phyloP scores from a whole-genome alignment of 1,140 invertebrate species.

The Trichonephila inaurata region DNA sequence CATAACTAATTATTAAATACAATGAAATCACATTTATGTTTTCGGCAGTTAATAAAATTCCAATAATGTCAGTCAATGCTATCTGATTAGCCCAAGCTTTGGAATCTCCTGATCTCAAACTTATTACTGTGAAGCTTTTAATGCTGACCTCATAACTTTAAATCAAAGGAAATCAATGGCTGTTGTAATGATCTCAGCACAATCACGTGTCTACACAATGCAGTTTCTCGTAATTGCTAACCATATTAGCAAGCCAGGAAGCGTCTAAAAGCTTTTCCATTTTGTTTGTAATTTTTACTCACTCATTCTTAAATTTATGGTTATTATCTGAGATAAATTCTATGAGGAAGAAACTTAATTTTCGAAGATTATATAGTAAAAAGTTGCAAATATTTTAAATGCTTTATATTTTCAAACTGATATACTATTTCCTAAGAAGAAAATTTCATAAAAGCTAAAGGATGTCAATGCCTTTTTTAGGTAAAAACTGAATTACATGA shows the following conservation, averaged over 20 bases:
- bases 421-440: too few relatives aligned
- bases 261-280: slow-evolving; percentile 29
- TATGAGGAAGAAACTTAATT: neutral
- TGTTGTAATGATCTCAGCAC: slow-evolving; percentile 27
- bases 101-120: neutral
- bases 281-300: neutral
- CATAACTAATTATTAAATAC: too few relatives aligned
- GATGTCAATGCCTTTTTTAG: too few relatives aligned
- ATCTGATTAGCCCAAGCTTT: neutral
- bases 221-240: slow-evolving; percentile 54
- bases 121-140: neutral
- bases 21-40: neutral
- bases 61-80: neutral
- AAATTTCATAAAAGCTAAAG: too few relatives aligned
- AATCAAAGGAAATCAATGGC: slow-evolving; percentile 41
- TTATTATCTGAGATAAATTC: neutral
- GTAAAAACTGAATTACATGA: too few relatives aligned
- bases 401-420: too few relatives aligned
- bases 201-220: slow-evolving; percentile 31
- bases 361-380: neutral
- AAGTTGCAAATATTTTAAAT: neutral
- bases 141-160: slow-evolving; percentile 27
- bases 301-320: neutral
- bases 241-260: slow-evolving; percentile 24
- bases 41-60: neutral